A percentile compares a stretch with the other conserved stretches of the same genome.
Evolutionary conservation across 2,888 invertebrate genomes (phyloP).

Genomic region (Monochamus alternatus): DNA sequence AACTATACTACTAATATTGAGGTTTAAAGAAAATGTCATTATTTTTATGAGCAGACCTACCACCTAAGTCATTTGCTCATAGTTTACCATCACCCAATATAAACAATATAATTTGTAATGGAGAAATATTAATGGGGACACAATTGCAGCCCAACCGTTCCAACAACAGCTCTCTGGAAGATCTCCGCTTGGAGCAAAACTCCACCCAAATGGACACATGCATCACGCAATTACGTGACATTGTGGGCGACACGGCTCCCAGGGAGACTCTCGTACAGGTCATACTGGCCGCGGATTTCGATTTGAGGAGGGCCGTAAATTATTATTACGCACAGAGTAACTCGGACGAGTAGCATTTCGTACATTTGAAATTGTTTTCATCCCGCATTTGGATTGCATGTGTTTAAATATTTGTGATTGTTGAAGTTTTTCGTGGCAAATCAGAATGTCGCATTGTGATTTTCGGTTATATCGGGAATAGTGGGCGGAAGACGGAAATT

Average conservation of each 20-base stretch:
- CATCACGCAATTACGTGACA: conserved; percentile 72
- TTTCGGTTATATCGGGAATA: conserved; percentile 14
- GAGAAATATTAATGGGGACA: neutral
- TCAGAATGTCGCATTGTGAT: neutral
- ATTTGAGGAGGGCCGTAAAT: conserved; percentile 75
- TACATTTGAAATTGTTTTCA: conserved; percentile 1
- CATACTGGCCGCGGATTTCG: conserved; percentile 75
- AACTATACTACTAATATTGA: too few species aligned
- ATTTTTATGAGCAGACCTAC: too few species aligned
- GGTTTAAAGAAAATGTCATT: too few species aligned
- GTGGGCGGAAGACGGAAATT: neutral
- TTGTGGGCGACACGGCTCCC: conserved; percentile 73
- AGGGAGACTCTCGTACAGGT: conserved; percentile 72
- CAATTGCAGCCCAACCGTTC: conserved; percentile 30
- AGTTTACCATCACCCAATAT: too few species aligned
- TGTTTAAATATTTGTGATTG: conserved; percentile 34
- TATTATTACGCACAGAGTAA: conserved; percentile 71
- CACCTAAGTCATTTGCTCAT: too few species aligned
- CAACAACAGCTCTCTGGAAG: conserved; percentile 35
- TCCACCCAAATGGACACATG: conserved; percentile 63
- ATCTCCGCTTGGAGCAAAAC: conserved; percentile 53
- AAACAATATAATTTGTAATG: neutral
- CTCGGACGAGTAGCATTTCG: conserved; percentile 49
- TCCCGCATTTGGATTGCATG: conserved; percentile 25
- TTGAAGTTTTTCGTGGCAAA: conserved; percentile 20